A percentile compares a stretch with the other conserved stretches of the same genome.
phyloP scores from a whole-genome alignment of 92 coral and sea anemone species.

The Virgularia gustaviana region DNA sequence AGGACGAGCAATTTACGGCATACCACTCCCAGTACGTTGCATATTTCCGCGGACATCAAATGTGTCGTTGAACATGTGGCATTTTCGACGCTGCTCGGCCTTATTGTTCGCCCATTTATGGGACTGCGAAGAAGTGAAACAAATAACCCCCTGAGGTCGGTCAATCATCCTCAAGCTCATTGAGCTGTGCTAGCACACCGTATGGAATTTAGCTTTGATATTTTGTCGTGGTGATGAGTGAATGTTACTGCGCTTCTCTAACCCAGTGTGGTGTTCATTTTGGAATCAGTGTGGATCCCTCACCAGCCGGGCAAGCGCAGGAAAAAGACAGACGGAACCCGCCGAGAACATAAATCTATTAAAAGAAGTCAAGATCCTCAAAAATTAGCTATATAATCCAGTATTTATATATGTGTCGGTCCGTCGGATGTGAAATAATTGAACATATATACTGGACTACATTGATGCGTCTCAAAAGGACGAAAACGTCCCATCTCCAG shows the following conservation, averaged over 20 bases:
- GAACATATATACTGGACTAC: too few relatives aligned
- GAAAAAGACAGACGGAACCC: too few relatives aligned
- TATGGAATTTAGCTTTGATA: slow-evolving; percentile 16
- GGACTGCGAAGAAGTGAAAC: slow-evolving; percentile 19
- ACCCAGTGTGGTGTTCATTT: neutral
- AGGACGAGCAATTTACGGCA: neutral
- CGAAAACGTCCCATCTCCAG: too few relatives aligned
- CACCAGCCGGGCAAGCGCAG: too few relatives aligned
- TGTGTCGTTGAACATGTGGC: slow-evolving; percentile 1
- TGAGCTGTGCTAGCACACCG: neutral
- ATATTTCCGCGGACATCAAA: neutral
- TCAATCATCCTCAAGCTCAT: slow-evolving; percentile 29
- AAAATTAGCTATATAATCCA: too few relatives aligned
- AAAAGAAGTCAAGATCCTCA: too few relatives aligned
- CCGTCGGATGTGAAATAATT: too few relatives aligned
- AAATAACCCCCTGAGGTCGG: slow-evolving; percentile 25
- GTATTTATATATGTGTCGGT: too few relatives aligned
- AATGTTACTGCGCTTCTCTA: neutral
- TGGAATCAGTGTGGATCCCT: too few relatives aligned
- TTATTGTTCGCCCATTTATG: slow-evolving; percentile 36
- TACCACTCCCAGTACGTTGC: neutral
- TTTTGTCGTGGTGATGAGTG: slow-evolving; percentile 31
- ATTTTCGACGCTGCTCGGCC: slow-evolving; percentile 19
- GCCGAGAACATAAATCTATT: too few relatives aligned
- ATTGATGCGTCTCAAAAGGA: too few relatives aligned